These are phyloP conservation scores for Mimachlamys varia DNA, from an alignment of 2,888 invertebrate genomes.

Conservation along the genomic window DNA sequence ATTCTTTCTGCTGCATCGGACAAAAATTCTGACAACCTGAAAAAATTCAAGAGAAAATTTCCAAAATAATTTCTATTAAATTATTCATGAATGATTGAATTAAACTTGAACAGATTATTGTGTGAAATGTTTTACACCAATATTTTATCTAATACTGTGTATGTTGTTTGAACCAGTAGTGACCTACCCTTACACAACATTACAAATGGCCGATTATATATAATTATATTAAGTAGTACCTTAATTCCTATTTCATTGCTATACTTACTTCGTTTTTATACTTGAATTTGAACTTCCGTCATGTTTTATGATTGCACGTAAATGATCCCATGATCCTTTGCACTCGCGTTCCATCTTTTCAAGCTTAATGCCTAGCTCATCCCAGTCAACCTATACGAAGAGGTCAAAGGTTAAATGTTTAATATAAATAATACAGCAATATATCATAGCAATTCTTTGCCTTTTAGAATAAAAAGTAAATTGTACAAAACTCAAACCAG, in stretches of 20 bases:
- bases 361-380: constrained; percentile 93
- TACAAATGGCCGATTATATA: no score
- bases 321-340: constrained; percentile 97
- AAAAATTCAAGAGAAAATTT: constrained; percentile 57
- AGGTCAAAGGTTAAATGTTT: neutral
- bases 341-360: constrained; percentile 96
- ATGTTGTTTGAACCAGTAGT: constrained; percentile 38
- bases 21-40: constrained; percentile 93
- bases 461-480: neutral
- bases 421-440: neutral
- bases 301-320: constrained; percentile 96
- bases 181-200: no score
- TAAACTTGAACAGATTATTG: neutral
- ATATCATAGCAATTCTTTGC: neutral
- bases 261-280: constrained; percentile 91
- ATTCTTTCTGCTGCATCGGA: constrained; percentile 98
- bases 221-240: no score
- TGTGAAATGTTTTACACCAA: neutral
- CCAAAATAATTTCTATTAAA: no score
- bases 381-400: constrained; percentile 93
- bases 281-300: constrained; percentile 85
- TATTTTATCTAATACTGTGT: neutral
- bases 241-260: neutral
- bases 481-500: no score
- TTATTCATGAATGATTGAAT: no score